Evolutionary conservation across 1,140 invertebrate genomes (phyloP).

Genomic region (Centruroides vittatus): DNA sequence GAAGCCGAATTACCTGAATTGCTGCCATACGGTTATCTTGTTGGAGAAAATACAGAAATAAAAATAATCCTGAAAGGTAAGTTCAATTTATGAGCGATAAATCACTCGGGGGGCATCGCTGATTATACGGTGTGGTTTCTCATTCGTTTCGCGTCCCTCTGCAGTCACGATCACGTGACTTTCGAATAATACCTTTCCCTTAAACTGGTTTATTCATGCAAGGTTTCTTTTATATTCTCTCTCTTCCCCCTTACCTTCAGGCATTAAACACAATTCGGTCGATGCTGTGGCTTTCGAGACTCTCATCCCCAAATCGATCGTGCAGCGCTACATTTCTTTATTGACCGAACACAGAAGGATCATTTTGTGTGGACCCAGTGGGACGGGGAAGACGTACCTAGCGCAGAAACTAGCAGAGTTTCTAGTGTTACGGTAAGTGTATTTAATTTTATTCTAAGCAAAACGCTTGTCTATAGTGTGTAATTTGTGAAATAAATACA

Average conservation of each 20-base stretch:
- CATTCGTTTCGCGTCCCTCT: background rate
- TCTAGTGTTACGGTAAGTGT: conserved; percentile 37
- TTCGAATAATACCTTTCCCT: no score
- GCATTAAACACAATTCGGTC: conserved; percentile 31
- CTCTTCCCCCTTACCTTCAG: background rate
- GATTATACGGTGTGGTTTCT: background rate
- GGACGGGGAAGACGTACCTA: conserved; percentile 91
- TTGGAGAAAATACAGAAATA: conserved; percentile 49
- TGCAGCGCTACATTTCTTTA: conserved; percentile 77
- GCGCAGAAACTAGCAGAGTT: conserved; percentile 85
- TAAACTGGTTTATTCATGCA: background rate
- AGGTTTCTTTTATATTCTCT: background rate
- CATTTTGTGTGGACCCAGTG: conserved; percentile 89
- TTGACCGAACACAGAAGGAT: conserved; percentile 81
- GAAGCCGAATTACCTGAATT: conserved; percentile 48
- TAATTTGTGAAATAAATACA: no score
- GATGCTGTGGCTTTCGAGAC: conserved; percentile 91
- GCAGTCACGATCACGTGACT: background rate
- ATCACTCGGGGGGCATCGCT: background rate
- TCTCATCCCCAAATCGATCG: conserved; percentile 86
- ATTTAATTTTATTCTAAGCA: no score
- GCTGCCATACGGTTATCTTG: conserved; percentile 80
- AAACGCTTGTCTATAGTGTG: background rate
- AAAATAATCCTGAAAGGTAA: conserved; percentile 22
- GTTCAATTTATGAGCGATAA: background rate